phyloP scores from a whole-genome alignment of 2,797 vertebrate species.

The Enteromius argenteus region DNA sequence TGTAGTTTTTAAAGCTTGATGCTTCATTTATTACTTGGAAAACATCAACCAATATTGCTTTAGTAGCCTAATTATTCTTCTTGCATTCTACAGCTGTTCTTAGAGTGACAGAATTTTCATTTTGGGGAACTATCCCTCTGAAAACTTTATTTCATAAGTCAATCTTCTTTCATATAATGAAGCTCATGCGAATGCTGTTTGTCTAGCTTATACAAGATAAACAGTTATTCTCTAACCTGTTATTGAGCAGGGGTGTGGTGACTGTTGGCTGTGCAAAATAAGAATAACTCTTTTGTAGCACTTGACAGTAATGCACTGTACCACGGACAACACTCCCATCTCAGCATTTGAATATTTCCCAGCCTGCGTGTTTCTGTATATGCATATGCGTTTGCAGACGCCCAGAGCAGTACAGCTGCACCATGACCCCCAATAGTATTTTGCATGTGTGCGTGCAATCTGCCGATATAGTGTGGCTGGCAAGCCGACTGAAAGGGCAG shows the following conservation, averaged over 20 bases:
- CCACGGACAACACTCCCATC: conserved; percentile 12
- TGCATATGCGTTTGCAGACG: conserved; percentile 15
- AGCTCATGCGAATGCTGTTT: neutral
- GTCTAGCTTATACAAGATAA: conserved; percentile 42
- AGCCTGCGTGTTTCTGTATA: conserved; percentile 21
- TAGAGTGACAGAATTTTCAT: neutral
- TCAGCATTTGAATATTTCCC: conserved; percentile 60
- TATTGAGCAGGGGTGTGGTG: neutral
- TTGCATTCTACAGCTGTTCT: neutral
- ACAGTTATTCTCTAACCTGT: conserved; percentile 41
- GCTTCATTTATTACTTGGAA: neutral
- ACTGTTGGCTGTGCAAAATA: conserved; percentile 32
- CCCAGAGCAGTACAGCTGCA: conserved; percentile 40
- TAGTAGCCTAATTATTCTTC: neutral
- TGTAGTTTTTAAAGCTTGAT: neutral
- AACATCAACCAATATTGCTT: neutral
- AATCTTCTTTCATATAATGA: conserved; percentile 6
- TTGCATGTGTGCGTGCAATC: conserved; percentile 65
- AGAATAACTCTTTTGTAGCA: conserved; percentile 46
- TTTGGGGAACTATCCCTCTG: neutral
- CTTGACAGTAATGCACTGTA: conserved; percentile 56
- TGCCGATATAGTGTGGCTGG: conserved; percentile 25
- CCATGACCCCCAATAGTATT: conserved; percentile 52
- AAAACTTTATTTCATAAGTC: neutral
- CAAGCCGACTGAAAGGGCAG: conserved; percentile 54